phyloP scores from a whole-genome alignment of 2,888 invertebrate species.

The Sesia bembeciformis region DNA sequence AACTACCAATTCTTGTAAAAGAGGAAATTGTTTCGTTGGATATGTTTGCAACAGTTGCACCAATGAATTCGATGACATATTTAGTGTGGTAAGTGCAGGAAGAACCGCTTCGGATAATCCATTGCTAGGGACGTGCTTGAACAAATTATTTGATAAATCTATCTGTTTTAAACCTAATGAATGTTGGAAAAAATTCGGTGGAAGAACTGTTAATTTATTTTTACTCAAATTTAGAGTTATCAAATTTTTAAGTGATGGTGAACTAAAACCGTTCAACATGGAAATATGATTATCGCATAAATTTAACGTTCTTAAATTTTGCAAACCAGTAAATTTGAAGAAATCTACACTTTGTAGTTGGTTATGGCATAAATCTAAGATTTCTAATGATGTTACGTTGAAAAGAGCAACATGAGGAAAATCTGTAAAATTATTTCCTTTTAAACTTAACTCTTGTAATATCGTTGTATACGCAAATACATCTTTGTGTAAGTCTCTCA shows the following conservation, averaged over 20 bases:
- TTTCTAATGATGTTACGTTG: conserved; percentile 84
- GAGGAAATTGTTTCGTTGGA: conserved; percentile 80
- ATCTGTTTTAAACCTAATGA: conserved; percentile 82
- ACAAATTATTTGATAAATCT: conserved; percentile 85
- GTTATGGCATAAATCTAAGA: conserved; percentile 80
- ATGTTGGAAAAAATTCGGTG: conserved; percentile 86
- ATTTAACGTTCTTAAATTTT: conserved; percentile 82
- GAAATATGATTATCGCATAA: conserved; percentile 84
- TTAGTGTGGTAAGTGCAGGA: conserved; percentile 82
- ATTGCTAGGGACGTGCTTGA: conserved; percentile 84
- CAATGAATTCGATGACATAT: conserved; percentile 88
- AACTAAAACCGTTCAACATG: conserved; percentile 83
- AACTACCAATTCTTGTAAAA: conserved; percentile 87
- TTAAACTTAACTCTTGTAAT: conserved; percentile 84
- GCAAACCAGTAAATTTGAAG: conserved; percentile 83
- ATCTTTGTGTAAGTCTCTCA: conserved; percentile 79
- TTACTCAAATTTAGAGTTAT: conserved; percentile 83
- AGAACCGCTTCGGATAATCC: conserved; percentile 84
- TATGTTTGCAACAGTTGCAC: conserved; percentile 82
- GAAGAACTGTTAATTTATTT: conserved; percentile 83
- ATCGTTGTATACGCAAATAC: conserved; percentile 84
- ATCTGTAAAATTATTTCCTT: conserved; percentile 81
- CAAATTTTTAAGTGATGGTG: conserved; percentile 82
- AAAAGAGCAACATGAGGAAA: conserved; percentile 86
- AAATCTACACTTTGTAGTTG: conserved; percentile 82